These are phyloP conservation scores for Nixonia krombeini DNA, from an alignment of 1,140 invertebrate species.

Conservation along the genomic window DNA sequence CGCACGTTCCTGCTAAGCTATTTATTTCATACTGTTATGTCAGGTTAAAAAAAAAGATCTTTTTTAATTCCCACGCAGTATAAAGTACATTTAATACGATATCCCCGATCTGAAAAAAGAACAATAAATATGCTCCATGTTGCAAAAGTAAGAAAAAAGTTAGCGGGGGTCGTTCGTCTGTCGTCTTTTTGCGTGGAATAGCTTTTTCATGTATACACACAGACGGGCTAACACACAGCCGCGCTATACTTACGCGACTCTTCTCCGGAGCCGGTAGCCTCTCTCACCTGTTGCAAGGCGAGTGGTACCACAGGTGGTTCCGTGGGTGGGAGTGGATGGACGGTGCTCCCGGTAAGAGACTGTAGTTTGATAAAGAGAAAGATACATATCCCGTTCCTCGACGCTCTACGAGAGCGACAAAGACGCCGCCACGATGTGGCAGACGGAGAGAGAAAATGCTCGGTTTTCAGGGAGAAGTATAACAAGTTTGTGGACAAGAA, in stretches of 20 bases:
- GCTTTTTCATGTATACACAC: slow-evolving; percentile 1
- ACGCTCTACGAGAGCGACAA: slow-evolving; percentile 23
- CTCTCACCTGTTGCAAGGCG: slow-evolving; percentile 57
- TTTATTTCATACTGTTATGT: too few relatives aligned
- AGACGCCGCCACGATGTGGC: slow-evolving; percentile 10
- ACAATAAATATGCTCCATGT: too few relatives aligned
- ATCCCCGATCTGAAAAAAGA: too few relatives aligned
- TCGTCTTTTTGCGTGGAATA: background rate
- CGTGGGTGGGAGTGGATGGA: slow-evolving; percentile 61
- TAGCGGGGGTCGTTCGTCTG: background rate
- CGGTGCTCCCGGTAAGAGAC: slow-evolving; percentile 56
- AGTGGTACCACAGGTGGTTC: slow-evolving; percentile 59
- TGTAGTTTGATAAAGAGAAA: slow-evolving; percentile 64
- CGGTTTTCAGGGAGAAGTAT: slow-evolving; percentile 23
- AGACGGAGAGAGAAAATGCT: slow-evolving; percentile 13
- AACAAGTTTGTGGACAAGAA: slow-evolving; percentile 17
- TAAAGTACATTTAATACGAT: too few relatives aligned
- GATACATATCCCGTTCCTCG: slow-evolving; percentile 52
- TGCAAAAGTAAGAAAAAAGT: background rate
- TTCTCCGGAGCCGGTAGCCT: slow-evolving; percentile 33
- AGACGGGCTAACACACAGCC: too few relatives aligned
- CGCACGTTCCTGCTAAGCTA: too few relatives aligned
- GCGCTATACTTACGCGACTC: slow-evolving; percentile 31
- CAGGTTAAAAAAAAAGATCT: too few relatives aligned
- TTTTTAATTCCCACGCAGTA: too few relatives aligned